Base-by-base conservation (phyloP, 2,797 vertebrate genomes). In the Hydrolagus colliei region DNA sequence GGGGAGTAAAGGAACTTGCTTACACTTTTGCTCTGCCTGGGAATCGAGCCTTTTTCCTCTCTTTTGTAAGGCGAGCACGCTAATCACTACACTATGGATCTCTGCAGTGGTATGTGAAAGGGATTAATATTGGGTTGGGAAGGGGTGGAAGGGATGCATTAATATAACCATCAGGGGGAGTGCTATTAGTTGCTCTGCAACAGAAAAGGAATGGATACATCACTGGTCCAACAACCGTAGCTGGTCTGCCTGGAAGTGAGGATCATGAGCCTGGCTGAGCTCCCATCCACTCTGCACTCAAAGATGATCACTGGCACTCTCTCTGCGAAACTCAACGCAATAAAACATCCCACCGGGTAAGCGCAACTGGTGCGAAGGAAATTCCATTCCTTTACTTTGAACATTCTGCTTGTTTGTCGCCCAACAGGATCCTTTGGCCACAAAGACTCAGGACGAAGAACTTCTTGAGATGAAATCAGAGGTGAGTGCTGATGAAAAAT, bases 271-370 rank as follows among this genome's bases (percentile, higher is more conserved):
- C 61, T 82, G 78, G 27, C 75, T 18, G 9, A 71, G 32, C 65
- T 84, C 32, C 79, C 79, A 71, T 52, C 79, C 32, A 41, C 32
- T 71, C 32, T 18, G 9, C 65, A 20, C 9, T 71, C 91, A 90
- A 91, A 92, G 86, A 63, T 88, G 90, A 93, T 89, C 89, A 82
- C 41, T 67, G 78, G 62, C 86, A 88, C 91, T 91, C 92, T 91
- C 92, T 89, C 78, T 75, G 88, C 87, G 87, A 87, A 88, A 87
- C 88, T 90, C 86, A 9, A 7, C 2, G 88, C 88, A 87, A 88
- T 91, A 85, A 90, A 91, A 91, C 88, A 88, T 88, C 89, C 85
- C 89, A 84, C 80, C 84, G 80, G 87, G 87, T 88, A 88, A 67
- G 41, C 61, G 20, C 77, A 80, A 71, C 61, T 86, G 88, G 85